Base-by-base conservation (phyloP, 2,797 vertebrate species). In the Phataginus tetradactyla region DNA sequence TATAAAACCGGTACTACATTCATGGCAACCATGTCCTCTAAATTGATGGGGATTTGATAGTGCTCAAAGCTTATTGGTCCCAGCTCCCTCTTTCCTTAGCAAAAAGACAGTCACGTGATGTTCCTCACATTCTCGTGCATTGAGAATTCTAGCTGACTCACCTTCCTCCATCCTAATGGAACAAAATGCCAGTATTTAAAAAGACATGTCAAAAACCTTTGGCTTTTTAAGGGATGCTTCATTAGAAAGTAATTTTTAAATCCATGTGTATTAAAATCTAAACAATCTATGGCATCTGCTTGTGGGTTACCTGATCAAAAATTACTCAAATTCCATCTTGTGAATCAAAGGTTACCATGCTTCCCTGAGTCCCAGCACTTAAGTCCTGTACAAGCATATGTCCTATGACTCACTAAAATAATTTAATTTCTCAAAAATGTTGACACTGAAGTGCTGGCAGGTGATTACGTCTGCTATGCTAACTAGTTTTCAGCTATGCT, bases 371-470 rank as follows among this genome's bases (percentile, higher is more conserved):
- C 68, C 27, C 12, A 23, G 34, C 39, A 51, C 20, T 27, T 53
- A 10, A 14, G 3, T 23, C 69, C 37, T 23, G 3, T 3, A 23
- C 37, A 79, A 57, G 64, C 11, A 7, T 32, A 9, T 18, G 78
- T 92, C 79, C 59, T 25, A 8, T 64, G 89, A 96, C 84, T 96
- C 93, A 94, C 66, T 37, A 63, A 95, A 83, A 71, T 27, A 59
- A 77, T 51, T 74, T 72, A 69, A 91, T 66, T 81, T 68, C 83
- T 96, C 61, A 83, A 63, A 96, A 77, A 59, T 63, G 11, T 37
- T 45, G 29, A 23, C 39, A 63, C 57, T 91, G 18, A 66, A 75
- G 79, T 11, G 3, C 49, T 79, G 93, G 69, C 15, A 68, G 68
- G 57, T 39, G 15, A 23, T 39, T 57, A 17, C 34, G 25, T 37